Base-by-base conservation (phyloP, 2,113 vertebrate species). In the Anser brachyrhynchus region DNA sequence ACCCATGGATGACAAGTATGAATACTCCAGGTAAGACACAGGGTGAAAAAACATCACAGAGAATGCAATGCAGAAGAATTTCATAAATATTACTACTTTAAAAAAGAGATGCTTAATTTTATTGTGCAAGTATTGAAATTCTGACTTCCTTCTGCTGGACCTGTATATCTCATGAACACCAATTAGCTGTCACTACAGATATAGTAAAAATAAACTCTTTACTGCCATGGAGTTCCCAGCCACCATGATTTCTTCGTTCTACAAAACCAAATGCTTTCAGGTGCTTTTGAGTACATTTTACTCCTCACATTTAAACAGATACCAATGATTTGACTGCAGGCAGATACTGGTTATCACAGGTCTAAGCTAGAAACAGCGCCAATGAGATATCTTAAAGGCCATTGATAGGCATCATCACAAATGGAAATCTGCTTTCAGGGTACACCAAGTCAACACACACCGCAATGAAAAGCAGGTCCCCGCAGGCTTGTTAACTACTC, bases 321-420 rank as follows among this genome's bases (percentile, higher is more conserved):
- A 25, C 23, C 22, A 64, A 7, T 54, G 66, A 64, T 18, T 41
- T 26, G 23, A 44, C 29, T 72, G 49, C 7, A 49, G 70, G 13
- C 0, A 69, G 26, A 25, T 37, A 37, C 18, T 44, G 28, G 6
- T 49, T 49, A 46, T 18, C 39, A 25, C 0, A 0, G 33, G 44
- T 72, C 25, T 28, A 52, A 74, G 3, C 7, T 35, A 75, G 26
- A 72, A 89, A 66, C 35, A 61, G 52, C 28, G 49, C 23, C 94
- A 73, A 82, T 12, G 17, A 65, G 51, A 70, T 20, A 55, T 18
- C 71, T 41, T 62, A 65, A 57, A 64, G 5, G 33, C 43, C 43
- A 51, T 18, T 44, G 49, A 52, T 31, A 49, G 3, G 10, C 20
- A 49, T n/a, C 19, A 54, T 22, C 39, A 65, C 2, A 1, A 70